These are phyloP conservation scores for Bufotes viridis DNA, from an alignment of 2,797 vertebrate species.

Conservation along the genomic window DNA sequence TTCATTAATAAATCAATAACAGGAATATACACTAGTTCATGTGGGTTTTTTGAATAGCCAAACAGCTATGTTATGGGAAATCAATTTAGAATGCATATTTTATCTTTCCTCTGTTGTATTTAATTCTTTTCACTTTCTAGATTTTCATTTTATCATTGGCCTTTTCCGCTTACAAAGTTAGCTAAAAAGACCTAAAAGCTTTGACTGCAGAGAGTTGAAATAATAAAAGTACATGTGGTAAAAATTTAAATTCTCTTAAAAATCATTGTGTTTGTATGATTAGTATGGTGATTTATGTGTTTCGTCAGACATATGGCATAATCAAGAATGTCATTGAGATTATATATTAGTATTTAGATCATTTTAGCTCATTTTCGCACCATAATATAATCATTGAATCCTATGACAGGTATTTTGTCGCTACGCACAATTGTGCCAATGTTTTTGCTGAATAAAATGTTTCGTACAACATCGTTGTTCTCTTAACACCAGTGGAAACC, in stretches of 20 bases:
- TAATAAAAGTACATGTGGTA: background rate
- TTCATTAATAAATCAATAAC: constrained; percentile 28
- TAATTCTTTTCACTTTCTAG: background rate
- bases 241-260: background rate
- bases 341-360: background rate
- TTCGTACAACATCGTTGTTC: constrained; percentile 1
- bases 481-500: constrained; percentile 21
- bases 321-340: background rate
- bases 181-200: background rate
- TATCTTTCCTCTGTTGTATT: background rate
- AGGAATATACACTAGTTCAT: background rate
- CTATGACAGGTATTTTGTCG: background rate
- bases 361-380: background rate
- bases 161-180: background rate
- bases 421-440: constrained; percentile 7
- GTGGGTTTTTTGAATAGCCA: background rate
- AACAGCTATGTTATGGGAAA: background rate
- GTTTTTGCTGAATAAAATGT: constrained; percentile 47
- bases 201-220: background rate
- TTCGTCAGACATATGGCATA: background rate
- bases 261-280: too few species aligned
- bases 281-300: background rate
- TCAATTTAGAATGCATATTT: background rate
- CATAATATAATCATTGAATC: background rate
- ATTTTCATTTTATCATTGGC: background rate